Conservation (phyloP, 2,113 vertebrate species). For the Galeopterus variegatus region DNA sequence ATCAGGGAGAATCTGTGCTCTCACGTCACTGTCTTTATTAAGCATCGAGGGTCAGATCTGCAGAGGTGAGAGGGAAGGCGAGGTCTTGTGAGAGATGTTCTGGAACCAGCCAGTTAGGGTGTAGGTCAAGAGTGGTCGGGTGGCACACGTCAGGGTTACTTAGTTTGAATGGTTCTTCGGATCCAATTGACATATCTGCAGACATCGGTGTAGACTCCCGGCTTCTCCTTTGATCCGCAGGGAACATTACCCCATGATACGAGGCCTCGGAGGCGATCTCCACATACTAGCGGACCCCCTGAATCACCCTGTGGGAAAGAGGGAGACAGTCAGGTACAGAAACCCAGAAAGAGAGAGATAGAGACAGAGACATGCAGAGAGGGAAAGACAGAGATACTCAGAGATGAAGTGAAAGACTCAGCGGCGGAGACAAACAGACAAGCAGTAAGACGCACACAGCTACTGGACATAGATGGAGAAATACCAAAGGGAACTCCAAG, state of each 20-base stretch:
- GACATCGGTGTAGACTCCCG: slow-evolving; percentile 77
- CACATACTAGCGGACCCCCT: slow-evolving; percentile 78
- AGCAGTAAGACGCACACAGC: background rate
- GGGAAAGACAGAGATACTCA: background rate
- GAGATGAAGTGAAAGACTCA: background rate
- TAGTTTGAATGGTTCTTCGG: slow-evolving; percentile 43
- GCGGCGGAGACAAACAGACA: background rate
- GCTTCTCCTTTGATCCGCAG: slow-evolving; percentile 78
- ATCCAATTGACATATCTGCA: slow-evolving; percentile 76
- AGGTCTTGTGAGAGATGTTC: background rate
- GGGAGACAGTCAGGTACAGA: background rate
- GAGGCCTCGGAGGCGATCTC: slow-evolving; percentile 72
- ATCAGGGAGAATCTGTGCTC: background rate
- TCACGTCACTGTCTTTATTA: background rate
- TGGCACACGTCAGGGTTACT: background rate
- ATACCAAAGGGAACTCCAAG: background rate
- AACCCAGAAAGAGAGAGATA: background rate
- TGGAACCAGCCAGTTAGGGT: background rate
- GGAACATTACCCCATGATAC: slow-evolving; percentile 79
- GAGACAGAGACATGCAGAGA: background rate
- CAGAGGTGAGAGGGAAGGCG: background rate
- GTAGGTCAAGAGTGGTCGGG: background rate
- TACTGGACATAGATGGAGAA: background rate
- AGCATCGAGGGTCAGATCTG: background rate
- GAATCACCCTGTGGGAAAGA: slow-evolving; percentile 78